phyloP scores from a whole-genome alignment of 1,140 invertebrate species.

The Uloborus diversus region DNA sequence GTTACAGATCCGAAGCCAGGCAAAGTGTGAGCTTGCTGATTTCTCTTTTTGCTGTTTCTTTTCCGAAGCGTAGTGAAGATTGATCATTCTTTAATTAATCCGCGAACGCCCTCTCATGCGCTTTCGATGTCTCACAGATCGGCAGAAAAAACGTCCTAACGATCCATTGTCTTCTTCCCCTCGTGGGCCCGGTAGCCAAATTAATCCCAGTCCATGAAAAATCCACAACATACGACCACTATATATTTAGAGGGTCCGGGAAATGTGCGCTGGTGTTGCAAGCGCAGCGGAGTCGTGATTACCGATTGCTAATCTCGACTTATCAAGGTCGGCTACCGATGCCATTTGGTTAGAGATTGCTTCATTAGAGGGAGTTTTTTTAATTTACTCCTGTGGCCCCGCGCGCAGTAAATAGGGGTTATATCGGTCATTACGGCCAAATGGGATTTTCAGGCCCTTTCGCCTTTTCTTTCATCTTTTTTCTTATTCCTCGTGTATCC shows the following conservation, averaged over 20 bases:
- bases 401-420: conserved; percentile 49
- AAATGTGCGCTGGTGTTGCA: neutral
- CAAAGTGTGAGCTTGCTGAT: no score
- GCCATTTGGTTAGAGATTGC: conserved; percentile 55
- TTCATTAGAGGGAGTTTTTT: conserved; percentile 38
- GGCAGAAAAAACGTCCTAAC: no score
- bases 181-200: neutral
- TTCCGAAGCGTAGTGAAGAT: no score
- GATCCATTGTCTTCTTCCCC: conserved; percentile 22
- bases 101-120: no score
- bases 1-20: no score
- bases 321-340: conserved; percentile 26
- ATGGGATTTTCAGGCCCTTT: conserved; percentile 33
- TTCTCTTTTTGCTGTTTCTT: no score
- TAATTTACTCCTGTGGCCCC: conserved; percentile 6
- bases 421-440: conserved; percentile 46
- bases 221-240: neutral
- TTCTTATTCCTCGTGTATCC: neutral
- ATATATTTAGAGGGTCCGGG: neutral
- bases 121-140: neutral
- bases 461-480: conserved; percentile 13
- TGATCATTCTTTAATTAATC: no score
- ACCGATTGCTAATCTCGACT: conserved; percentile 39
- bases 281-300: conserved; percentile 30
- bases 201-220: conserved; percentile 16